Conservation (phyloP, 92 coral and sea anemone genomes). For the Phenganax marumi region DNA sequence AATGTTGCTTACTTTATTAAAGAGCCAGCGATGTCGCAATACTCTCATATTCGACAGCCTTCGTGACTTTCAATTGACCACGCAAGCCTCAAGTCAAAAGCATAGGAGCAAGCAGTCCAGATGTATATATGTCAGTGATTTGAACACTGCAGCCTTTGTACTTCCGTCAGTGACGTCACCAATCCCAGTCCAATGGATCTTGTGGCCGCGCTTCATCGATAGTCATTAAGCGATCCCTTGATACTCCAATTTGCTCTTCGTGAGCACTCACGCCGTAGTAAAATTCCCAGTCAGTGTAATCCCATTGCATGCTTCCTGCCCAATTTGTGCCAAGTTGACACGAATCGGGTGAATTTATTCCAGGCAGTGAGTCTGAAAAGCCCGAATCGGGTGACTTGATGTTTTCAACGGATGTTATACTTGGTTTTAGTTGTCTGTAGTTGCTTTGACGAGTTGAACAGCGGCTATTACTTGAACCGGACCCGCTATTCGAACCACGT, state of each 20-base stretch:
- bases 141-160: too few relatives aligned
- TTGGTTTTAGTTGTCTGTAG: background rate
- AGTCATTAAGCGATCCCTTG: slow-evolving; percentile 22
- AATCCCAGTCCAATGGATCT: slow-evolving; percentile 45
- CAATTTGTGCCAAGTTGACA: slow-evolving; percentile 31
- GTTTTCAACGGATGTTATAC: slow-evolving; percentile 7
- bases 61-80: too few relatives aligned
- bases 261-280: slow-evolving; percentile 10
- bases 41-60: too few relatives aligned
- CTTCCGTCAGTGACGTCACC: slow-evolving; percentile 6
- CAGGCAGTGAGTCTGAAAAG: slow-evolving; percentile 33
- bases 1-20: too few relatives aligned
- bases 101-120: too few relatives aligned
- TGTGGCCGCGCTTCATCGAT: slow-evolving; percentile 37
- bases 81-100: too few relatives aligned
- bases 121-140: too few relatives aligned
- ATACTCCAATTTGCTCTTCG: slow-evolving; percentile 4
- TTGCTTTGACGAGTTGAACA: slow-evolving; percentile 14
- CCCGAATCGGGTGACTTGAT: slow-evolving; percentile 37
- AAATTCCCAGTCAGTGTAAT: slow-evolving; percentile 25
- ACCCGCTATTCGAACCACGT: slow-evolving; percentile 17
- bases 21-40: too few relatives aligned
- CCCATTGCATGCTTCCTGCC: slow-evolving; percentile 48
- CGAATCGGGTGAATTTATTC: slow-evolving; percentile 9
- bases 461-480: slow-evolving; percentile 38